Evolutionary conservation across 2,113 vertebrate genomes (phyloP), one percentile per base, ranked within the genome.

Genomic region (Nematolebias whitei): DNA sequence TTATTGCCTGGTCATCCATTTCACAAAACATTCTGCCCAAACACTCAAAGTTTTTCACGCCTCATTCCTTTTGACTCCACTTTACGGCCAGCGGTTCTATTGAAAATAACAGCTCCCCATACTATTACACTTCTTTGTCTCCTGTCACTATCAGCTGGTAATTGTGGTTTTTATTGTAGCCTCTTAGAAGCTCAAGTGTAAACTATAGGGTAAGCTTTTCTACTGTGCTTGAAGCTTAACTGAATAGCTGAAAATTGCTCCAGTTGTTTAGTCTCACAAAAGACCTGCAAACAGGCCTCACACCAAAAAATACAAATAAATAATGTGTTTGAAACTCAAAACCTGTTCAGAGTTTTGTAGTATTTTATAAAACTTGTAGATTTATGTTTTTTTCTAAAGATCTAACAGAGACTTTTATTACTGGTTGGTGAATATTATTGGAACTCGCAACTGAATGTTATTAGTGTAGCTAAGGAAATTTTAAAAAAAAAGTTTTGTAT

Each of bases 161-260:
- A 88, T 88, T 87, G 81, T 69, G 60, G 54, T 83, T 85, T 90
- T 84, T 85, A 85, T 83, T 85, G 80, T 82, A 45, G 76, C 68
- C 77, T 86, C 80, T 84, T 74, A 80, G 57, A 56, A 69, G 66
- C 79, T 84, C 22, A 51, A 87, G 83, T 80, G 85, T 85, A 87
- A 80, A 72, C 80, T 84, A 82, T 70, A 83, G 77, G 68, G 60
- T 76, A 69, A 80, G 73, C 57, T 56, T 71, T 1, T 40, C 57
- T 62, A 52, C 68, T 54, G 62, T 50, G 55, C 63, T 75, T 64
- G 51, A 81, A 77, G 72, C 72, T 68, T 52, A 71, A 74, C 62
- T 35, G 18, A 61, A 48, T 50, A 29, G 51, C 60, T 71, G 68
- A 54, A 80, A 83, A 78, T 74, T 14, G 19, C 35, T 9, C 47